Percentiles rank a stretch among this genome's conserved stretches.
These are phyloP conservation scores for Caenorhabditis briggsae DNA, from an alignment of 1,140 invertebrate species.

Conservation along the genomic window DNA sequence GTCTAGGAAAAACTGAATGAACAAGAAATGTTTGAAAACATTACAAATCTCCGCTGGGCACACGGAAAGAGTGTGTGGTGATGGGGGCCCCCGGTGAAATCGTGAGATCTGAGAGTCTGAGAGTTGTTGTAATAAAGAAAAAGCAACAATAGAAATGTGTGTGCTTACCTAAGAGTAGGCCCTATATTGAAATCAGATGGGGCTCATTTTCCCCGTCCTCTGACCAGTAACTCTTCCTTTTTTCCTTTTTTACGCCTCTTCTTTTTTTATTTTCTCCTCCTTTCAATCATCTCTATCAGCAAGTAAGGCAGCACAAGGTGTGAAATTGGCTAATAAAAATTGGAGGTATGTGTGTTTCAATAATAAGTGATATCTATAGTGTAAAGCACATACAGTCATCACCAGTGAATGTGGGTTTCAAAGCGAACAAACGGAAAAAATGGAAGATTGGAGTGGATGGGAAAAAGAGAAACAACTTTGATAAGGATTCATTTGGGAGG, in stretches of 20 bases:
- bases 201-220: background rate
- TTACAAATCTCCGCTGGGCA: conserved; percentile 53
- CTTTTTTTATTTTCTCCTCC: background rate
- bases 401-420: conserved; percentile 4
- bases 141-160: conserved; percentile 48
- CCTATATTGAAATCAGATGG: conserved; percentile 36
- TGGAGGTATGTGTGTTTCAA: conserved; percentile 40
- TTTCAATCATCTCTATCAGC: conserved; percentile 14
- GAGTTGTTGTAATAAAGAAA: conserved; percentile 51
- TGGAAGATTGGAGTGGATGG: background rate
- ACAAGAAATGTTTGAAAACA: conserved; percentile 54
- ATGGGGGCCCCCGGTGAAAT: conserved; percentile 35
- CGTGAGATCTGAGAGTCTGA: conserved; percentile 47
- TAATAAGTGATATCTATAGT: conserved; percentile 39
- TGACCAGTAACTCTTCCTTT: background rate
- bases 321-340: conserved; percentile 52
- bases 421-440: conserved; percentile 43
- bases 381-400: conserved; percentile 25
- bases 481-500: conserved; percentile 46
- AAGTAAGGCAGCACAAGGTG: conserved; percentile 18
- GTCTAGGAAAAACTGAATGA: conserved; percentile 29
- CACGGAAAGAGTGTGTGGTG: conserved; percentile 42
- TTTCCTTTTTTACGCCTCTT: background rate
- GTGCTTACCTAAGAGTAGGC: conserved; percentile 1
- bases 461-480: conserved; percentile 42